Percentiles rank a stretch among this genome's conserved stretches.
phyloP scores from a whole-genome alignment of 2,113 vertebrate species.

The Pluvialis apricaria region DNA sequence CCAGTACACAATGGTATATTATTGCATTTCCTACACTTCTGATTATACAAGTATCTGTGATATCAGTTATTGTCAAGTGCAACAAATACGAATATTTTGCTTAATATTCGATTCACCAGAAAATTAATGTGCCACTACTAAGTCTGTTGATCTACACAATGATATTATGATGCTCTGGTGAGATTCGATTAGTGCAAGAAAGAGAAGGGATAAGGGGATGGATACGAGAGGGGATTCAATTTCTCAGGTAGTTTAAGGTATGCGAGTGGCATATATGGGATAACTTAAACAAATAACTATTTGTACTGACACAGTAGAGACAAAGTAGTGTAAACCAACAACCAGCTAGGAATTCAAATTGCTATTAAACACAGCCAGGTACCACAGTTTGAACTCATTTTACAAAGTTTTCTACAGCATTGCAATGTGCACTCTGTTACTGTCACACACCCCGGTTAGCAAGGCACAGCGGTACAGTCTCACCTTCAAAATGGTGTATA shows the following conservation, averaged over 20 bases:
- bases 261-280: neutral
- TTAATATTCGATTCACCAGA: neutral
- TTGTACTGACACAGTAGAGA: neutral
- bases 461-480: neutral
- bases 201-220: neutral
- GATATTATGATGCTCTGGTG: neutral
- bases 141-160: neutral
- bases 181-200: neutral
- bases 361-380: neutral
- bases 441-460: neutral
- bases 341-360: neutral
- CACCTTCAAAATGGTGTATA: neutral
- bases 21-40: neutral
- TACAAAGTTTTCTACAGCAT: neutral
- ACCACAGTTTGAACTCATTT: neutral
- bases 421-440: rapidly evolving
- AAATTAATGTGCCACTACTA: neutral
- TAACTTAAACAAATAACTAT: neutral
- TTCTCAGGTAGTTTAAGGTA: neutral
- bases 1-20: neutral
- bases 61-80: neutral
- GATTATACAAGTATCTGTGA: neutral
- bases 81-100: neutral
- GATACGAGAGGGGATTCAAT: neutral
- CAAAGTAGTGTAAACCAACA: neutral